These are phyloP conservation scores for Cossypha polioptera DNA, from an alignment of 2,797 vertebrate species.

Conservation along the genomic window DNA sequence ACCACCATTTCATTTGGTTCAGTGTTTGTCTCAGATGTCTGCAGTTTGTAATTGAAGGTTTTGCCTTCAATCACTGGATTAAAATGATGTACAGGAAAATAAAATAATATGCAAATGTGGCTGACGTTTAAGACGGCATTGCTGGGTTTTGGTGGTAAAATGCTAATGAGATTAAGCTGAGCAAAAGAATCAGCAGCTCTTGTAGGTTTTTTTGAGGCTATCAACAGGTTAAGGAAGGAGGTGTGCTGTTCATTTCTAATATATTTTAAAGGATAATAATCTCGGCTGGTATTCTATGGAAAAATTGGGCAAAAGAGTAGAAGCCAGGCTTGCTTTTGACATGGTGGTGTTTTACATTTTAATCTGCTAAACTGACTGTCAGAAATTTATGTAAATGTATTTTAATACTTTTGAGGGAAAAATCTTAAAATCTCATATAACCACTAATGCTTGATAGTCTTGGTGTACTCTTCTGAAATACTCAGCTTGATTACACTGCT, in stretches of 20 bases:
- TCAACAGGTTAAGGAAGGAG: not conserved
- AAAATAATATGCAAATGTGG: not conserved
- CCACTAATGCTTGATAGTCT: not conserved
- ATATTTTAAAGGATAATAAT: not conserved
- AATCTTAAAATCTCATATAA: not conserved
- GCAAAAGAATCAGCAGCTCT: not conserved
- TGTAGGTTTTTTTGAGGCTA: not conserved
- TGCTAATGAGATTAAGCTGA: not conserved
- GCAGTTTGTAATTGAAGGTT: not conserved
- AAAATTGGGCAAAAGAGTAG: not conserved
- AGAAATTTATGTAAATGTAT: not conserved
- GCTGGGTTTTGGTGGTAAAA: not conserved
- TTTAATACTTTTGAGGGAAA: not conserved
- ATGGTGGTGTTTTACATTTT: not conserved
- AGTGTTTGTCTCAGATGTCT: not conserved
- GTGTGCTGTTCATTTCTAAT: not conserved
- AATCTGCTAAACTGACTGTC: not conserved
- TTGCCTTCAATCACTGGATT: not conserved
- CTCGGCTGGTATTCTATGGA: not conserved
- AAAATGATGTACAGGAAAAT: not conserved
- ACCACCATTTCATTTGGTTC: not conserved
- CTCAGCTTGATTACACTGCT: not conserved
- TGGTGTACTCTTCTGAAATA: not conserved
- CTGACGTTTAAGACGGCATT: not conserved
- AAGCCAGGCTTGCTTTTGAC: not conserved